These are phyloP conservation scores for Lasioglossum leucozonium DNA, from an alignment of 2,888 invertebrate species.

Conservation along the genomic window DNA sequence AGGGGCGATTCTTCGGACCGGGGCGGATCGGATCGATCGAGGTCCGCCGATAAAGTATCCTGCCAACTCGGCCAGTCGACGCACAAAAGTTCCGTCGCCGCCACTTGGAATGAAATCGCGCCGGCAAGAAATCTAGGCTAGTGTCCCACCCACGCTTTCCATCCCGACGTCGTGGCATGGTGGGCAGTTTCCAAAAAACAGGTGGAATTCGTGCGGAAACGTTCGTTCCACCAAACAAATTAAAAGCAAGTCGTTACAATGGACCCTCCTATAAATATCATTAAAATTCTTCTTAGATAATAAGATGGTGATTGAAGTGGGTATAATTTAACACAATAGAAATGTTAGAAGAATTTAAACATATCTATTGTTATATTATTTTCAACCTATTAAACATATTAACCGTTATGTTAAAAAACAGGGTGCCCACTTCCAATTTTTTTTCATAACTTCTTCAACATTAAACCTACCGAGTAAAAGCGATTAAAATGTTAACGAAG, in stretches of 20 bases:
- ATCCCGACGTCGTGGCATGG: constrained; percentile 5
- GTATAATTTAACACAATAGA: not conserved
- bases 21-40: constrained; percentile 54
- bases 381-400: too few species aligned
- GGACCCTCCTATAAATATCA: too few species aligned
- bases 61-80: constrained; percentile 43
- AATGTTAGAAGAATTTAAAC: not conserved
- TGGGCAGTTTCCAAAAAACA: not conserved
- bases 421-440: not conserved
- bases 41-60: constrained; percentile 55
- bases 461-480: too few species aligned
- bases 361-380: too few species aligned
- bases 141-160: constrained; percentile 31
- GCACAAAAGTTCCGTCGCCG: constrained; percentile 18
- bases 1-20: not conserved
- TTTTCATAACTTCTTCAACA: not conserved
- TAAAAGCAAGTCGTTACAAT: not conserved
- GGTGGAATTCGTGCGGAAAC: not conserved
- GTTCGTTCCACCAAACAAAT: not conserved
- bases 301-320: too few species aligned
- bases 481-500: too few species aligned
- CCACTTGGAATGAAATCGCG: constrained; percentile 26
- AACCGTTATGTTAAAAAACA: too few species aligned
- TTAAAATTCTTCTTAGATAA: not conserved
- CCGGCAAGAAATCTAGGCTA: constrained; percentile 58